Evolutionary conservation across 2,797 vertebrate genomes (phyloP).

Genomic region (Avahi laniger): DNA sequence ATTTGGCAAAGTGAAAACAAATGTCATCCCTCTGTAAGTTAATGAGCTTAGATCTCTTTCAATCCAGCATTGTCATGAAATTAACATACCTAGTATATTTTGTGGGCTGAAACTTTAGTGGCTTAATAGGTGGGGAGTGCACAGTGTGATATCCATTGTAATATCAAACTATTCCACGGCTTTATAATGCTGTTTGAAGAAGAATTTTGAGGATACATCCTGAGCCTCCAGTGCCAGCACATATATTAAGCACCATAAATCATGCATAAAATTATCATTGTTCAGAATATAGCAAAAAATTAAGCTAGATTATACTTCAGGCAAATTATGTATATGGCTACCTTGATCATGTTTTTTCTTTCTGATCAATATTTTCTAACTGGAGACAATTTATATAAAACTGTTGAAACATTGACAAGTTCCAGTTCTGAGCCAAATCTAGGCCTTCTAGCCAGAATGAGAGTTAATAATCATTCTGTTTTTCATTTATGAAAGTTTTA

Average conservation of each 20-base stretch:
- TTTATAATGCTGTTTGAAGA: not conserved
- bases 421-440: not conserved
- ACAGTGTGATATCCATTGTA: slow-evolving; percentile 3
- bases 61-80: slow-evolving; percentile 42
- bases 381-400: not conserved
- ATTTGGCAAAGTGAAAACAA: slow-evolving; percentile 61
- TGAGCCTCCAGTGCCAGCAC: not conserved
- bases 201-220: slow-evolving; percentile 8
- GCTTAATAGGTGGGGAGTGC: not conserved
- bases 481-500: not conserved
- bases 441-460: not conserved
- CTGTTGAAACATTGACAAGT: not conserved
- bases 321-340: not conserved
- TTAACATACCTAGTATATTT: slow-evolving; percentile 21
- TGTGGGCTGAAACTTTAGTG: slow-evolving; percentile 39
- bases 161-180: not conserved
- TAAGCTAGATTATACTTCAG: not conserved
- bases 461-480: not conserved
- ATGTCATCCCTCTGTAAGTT: not conserved
- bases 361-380: not conserved
- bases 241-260: not conserved
- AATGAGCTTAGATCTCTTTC: slow-evolving; percentile 41
- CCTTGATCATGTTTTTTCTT: not conserved
- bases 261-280: not conserved
- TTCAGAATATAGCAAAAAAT: not conserved